These are phyloP conservation scores for Sebastolobus alascanus DNA, from an alignment of 2,797 vertebrate species.

Conservation along the genomic window DNA sequence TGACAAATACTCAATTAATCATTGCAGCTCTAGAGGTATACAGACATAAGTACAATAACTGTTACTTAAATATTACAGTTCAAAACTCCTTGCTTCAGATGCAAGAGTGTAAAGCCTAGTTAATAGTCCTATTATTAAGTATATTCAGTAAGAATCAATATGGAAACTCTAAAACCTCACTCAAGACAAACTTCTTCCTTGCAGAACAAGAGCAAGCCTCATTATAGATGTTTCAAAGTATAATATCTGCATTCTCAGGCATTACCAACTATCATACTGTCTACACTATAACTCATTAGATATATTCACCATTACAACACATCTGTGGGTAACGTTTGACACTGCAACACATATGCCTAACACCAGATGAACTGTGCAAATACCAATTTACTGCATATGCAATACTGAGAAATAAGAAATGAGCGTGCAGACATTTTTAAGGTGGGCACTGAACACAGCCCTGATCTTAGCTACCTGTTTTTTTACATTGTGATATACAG, in stretches of 20 bases:
- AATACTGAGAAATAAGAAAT: background rate
- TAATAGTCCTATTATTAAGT: background rate
- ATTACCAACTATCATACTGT: background rate
- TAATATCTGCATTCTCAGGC: background rate
- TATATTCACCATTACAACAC: background rate
- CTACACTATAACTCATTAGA: too few relatives aligned
- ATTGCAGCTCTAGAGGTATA: background rate
- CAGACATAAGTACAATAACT: background rate
- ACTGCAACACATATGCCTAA: background rate
- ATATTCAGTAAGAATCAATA: background rate
- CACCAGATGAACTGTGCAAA: background rate
- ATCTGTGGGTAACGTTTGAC: background rate
- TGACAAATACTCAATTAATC: rapidly evolving
- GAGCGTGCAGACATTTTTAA: background rate
- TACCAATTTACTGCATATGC: background rate
- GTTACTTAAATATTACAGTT: background rate
- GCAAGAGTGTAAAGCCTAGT: background rate
- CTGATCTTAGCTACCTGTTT: too few relatives aligned
- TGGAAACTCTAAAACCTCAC: background rate
- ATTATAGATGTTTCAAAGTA: background rate
- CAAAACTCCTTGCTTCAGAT: background rate
- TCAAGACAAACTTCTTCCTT: background rate
- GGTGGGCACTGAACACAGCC: background rate
- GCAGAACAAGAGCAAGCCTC: background rate
- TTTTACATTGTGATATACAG: background rate